phyloP scores from a whole-genome alignment of 1,140 invertebrate species.

The Trichoplusia ni region DNA sequence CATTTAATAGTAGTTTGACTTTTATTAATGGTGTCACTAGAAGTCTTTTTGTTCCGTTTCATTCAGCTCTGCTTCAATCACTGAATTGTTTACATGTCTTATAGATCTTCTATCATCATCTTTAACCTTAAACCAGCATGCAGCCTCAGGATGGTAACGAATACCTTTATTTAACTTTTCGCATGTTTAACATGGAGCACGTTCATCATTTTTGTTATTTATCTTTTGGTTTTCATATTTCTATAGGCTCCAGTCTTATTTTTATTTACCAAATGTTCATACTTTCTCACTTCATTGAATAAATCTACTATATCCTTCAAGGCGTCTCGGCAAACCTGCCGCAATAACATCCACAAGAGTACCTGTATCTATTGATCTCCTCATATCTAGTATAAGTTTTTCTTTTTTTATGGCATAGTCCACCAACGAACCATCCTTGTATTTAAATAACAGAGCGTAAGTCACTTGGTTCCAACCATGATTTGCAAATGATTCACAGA shows the following conservation, averaged over 20 bases:
- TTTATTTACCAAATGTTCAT: too few relatives aligned
- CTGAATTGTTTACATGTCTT: constrained; percentile 18
- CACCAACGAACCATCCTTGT: background rate
- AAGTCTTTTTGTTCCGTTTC: background rate
- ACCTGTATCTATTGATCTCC: constrained; percentile 5
- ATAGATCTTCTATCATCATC: too few relatives aligned
- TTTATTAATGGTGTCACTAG: background rate
- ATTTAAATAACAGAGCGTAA: constrained; percentile 8
- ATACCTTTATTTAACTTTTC: too few relatives aligned
- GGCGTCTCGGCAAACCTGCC: too few relatives aligned
- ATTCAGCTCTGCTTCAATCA: constrained; percentile 10
- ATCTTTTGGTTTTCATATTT: too few relatives aligned
- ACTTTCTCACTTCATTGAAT: too few relatives aligned
- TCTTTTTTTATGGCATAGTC: constrained; percentile 20
- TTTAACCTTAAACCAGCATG: too few relatives aligned
- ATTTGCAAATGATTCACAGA: constrained; percentile 14
- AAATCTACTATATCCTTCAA: too few relatives aligned
- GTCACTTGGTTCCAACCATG: background rate
- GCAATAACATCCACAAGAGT: constrained; percentile 5
- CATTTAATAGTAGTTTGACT: constrained; percentile 13
- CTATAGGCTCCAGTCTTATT: too few relatives aligned
- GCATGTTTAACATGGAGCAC: too few relatives aligned
- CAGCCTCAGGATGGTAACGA: too few relatives aligned
- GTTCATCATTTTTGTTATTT: too few relatives aligned
- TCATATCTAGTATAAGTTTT: constrained; percentile 17